Evolutionary conservation across 2,113 vertebrate species (phyloP), one percentile per base, ranked within the genome.

Genomic region (Chaetorhynchus papuensis): DNA sequence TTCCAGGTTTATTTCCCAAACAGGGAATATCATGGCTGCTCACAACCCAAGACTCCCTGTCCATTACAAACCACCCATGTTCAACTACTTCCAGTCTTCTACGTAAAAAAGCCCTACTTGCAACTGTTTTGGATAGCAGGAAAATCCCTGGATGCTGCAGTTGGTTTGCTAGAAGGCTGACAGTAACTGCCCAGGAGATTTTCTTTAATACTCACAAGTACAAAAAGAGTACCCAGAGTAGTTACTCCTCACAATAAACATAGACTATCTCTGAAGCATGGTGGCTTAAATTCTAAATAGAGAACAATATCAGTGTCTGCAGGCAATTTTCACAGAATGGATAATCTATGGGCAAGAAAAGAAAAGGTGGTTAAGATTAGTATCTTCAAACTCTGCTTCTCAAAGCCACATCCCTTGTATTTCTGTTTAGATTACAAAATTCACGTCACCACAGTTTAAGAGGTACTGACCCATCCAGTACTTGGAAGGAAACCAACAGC

Each of bases 101-200:
- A 1, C 2, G 3, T 15, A 20, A 87, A 69, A 83, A 15, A 4
- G 0, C 0, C 0, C 10, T 57, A 16, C 52, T 54, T 41, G 53
- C 13, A 86, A 61, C 22, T 80, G 5, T 6, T 91, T 52, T 56
- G 71, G 52, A 56, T 39, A 35, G n/a, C 5, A 39, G n/a, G 37
- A 72, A 64, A 60, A 60, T 33, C 26, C 30, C 53, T 41, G 65
- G 31, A 50, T 54, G 52, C 6, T 74, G 54, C 50, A 64, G 49
- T 1, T 50, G 35, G 33, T 64, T 87, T 80, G 63, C 33, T 53
- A 44, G 16, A 69, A 89, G 42, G 64, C 37, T 83, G 41, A 60
- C 24, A 63, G 18, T 16, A 64, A 26, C 47, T 14, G n/a, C 8
- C 7, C 47, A 64, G 8, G 31, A 86, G 17, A 52, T 90, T 57